A percentile compares a stretch with the other conserved stretches of the same genome.
Evolutionary conservation across 1,140 invertebrate genomes (phyloP).

Genomic region (Pachypeltis micranthus): DNA sequence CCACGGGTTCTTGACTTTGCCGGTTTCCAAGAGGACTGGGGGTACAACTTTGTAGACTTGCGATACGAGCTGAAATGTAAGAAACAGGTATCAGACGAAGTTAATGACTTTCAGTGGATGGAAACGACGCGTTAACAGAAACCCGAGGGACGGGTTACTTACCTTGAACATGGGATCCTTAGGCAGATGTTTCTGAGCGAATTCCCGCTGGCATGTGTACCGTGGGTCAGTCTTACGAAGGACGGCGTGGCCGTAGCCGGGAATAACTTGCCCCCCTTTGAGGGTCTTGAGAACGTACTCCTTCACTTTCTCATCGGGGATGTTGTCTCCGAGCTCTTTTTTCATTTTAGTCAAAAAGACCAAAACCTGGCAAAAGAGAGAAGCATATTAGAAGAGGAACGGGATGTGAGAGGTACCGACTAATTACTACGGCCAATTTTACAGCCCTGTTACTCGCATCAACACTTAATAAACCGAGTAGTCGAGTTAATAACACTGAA

Average conservation of each 20-base stretch:
- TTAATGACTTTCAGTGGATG: too few relatives aligned
- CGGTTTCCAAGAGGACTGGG: conserved; percentile 80
- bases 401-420: not conserved
- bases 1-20: conserved; percentile 98
- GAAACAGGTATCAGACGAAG: too few relatives aligned
- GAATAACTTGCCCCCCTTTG: conserved; percentile 89
- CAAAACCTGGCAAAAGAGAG: conserved; percentile 45
- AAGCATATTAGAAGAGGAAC: conserved; percentile 1
- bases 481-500: not conserved
- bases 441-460: too few relatives aligned
- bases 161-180: conserved; percentile 83
- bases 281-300: conserved; percentile 92
- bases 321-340: conserved; percentile 63
- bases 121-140: too few relatives aligned
- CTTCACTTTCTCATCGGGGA: conserved; percentile 75
- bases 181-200: conserved; percentile 86
- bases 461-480: too few relatives aligned
- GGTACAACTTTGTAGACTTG: conserved; percentile 92
- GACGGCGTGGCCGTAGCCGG: conserved; percentile 94
- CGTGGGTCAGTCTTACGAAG: conserved; percentile 92
- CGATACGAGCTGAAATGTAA: conserved; percentile 55
- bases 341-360: conserved; percentile 73
- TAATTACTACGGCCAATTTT: not conserved
- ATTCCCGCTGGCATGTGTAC: conserved; percentile 88
- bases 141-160: conserved; percentile 20